Base-by-base conservation (phyloP, 2,888 invertebrate genomes). In the Caprella mutica region DNA sequence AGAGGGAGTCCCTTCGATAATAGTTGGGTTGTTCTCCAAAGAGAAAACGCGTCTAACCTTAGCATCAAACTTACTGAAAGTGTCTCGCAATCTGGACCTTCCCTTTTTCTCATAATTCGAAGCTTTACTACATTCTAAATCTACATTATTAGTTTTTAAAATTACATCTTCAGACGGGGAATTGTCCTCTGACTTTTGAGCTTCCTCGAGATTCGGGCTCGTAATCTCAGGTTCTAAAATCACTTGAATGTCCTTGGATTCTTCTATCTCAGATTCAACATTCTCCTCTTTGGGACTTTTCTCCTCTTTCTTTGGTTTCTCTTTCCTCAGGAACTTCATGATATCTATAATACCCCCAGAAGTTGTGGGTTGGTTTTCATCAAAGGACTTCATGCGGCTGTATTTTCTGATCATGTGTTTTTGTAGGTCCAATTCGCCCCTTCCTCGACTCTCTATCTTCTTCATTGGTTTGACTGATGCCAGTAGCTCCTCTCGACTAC, bases 61-160 rank as follows among this genome's bases (percentile, higher is more conserved):
- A 23, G 61, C 61, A 56, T 61, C 61, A 14, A 61, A 46, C 30
- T 58, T 61, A 12, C 40, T 58, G 9, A 61, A 55, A 29, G 55
- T 55, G 29, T 55, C 61, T 19, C 52, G 42, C n/a, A 61, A 38
- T 8, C 61, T 19, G 19, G 55, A 43, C 12, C 43, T 55, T 1
- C 29, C 29, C 30, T 21, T 30, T 30, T 48, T 48, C 12, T 39
- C 48, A n/a, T n/a, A n/a, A n/a, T n/a, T n/a, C n/a, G n/a, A n/a
- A n/a, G n/a, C n/a, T n/a, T n/a, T n/a, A n/a, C n/a, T n/a, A n/a
- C n/a, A n/a, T n/a, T n/a, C n/a, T n/a, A n/a, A n/a, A n/a, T n/a
- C n/a, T n/a, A n/a, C n/a, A n/a, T n/a, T n/a, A n/a, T n/a, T n/a
- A n/a, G n/a, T n/a, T n/a, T n/a, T n/a, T n/a, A n/a, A n/a, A n/a